Percentiles rank a stretch among this genome's conserved stretches.
Evolutionary conservation across 2,888 invertebrate species (phyloP).

Genomic region (Syritta pipiens): DNA sequence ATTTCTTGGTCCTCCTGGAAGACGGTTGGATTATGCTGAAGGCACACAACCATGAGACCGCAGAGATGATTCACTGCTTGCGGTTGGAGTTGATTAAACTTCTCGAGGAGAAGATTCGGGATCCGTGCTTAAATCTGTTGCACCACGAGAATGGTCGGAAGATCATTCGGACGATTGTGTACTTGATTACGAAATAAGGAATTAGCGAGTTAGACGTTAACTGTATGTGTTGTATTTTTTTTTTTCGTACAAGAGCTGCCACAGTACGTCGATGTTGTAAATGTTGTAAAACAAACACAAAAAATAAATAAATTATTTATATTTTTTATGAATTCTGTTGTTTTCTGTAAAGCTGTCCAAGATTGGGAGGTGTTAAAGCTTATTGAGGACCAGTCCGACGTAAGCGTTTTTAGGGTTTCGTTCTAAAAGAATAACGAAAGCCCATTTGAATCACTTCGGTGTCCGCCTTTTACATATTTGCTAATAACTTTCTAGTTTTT

Average conservation of each 20-base stretch:
- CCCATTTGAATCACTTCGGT: too few species aligned
- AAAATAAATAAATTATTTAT: constrained; percentile 3
- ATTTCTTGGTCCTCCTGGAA: constrained; percentile 86
- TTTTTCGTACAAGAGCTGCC: too few species aligned
- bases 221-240: background rate
- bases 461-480: too few species aligned
- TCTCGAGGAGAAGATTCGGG: constrained; percentile 90
- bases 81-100: constrained; percentile 87
- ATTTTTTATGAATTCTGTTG: background rate
- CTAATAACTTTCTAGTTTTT: too few species aligned
- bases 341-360: too few species aligned
- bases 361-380: too few species aligned
- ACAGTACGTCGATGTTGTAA: too few species aligned
- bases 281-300: too few species aligned
- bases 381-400: too few species aligned
- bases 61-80: constrained; percentile 89
- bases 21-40: constrained; percentile 91
- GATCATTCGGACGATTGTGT: constrained; percentile 88
- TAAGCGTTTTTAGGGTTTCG: too few species aligned
- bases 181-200: constrained; percentile 81
- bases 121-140: constrained; percentile 87
- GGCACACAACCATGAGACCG: constrained; percentile 88
- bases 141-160: constrained; percentile 87
- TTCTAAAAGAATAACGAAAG: too few species aligned
- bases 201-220: background rate